These are phyloP conservation scores for Chrosomus eos DNA, from an alignment of 2,797 vertebrate genomes.

Conservation along the genomic window DNA sequence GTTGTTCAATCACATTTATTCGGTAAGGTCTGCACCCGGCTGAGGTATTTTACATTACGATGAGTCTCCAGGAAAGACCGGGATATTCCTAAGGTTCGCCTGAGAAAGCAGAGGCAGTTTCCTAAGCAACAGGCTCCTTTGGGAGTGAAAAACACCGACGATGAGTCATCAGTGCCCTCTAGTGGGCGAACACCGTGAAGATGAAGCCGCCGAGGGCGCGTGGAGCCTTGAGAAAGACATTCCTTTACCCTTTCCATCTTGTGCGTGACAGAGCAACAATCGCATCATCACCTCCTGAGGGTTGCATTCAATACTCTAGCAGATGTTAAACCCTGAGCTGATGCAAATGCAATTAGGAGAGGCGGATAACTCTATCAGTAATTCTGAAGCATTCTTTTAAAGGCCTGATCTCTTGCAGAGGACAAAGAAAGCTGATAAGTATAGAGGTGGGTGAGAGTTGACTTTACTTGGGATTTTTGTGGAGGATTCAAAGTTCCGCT, in stretches of 20 bases:
- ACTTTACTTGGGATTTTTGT: conserved; percentile 41
- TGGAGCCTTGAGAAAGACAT: conserved; percentile 13
- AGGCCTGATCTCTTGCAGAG: not conserved
- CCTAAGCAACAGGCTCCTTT: conserved; percentile 56
- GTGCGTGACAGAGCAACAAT: conserved; percentile 23
- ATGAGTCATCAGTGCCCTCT: conserved; percentile 43
- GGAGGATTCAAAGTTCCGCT: conserved; percentile 56
- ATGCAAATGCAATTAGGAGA: conserved; percentile 53
- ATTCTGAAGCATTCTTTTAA: conserved; percentile 50
- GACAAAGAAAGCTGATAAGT: conserved; percentile 11
- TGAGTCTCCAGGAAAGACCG: conserved; percentile 13
- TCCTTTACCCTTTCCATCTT: conserved; percentile 7
- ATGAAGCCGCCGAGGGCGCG: not conserved
- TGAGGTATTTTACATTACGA: not conserved
- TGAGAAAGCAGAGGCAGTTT: conserved; percentile 27
- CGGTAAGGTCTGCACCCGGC: not conserved
- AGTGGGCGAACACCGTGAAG: conserved; percentile 10
- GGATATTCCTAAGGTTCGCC: not conserved
- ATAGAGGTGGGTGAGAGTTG: not conserved
- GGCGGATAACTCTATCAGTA: conserved; percentile 25
- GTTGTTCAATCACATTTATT: not conserved
- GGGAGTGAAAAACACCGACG: not conserved
- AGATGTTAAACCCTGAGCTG: not conserved
- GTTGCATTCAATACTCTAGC: conserved; percentile 2
- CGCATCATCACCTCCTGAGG: conserved; percentile 1